phyloP scores from a whole-genome alignment of 2,888 invertebrate genomes.

The Arctia plantaginis region DNA sequence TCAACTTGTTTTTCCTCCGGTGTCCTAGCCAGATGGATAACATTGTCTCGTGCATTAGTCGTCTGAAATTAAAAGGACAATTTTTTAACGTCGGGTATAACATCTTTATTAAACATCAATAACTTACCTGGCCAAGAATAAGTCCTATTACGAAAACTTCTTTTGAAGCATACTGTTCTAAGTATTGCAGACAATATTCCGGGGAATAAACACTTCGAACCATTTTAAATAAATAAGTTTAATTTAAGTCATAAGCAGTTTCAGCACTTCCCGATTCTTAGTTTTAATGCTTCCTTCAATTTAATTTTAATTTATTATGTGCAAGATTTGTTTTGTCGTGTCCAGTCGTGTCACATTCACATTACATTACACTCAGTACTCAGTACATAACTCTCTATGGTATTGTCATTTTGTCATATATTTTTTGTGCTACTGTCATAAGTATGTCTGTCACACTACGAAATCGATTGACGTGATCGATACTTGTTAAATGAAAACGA shows the following conservation, averaged over 20 bases:
- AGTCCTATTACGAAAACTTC: conserved; percentile 90
- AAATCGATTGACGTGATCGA: too few relatives aligned
- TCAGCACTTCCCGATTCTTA: conserved; percentile 1
- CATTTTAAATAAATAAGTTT: conserved; percentile 77
- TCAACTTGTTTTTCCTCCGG: conserved; percentile 85
- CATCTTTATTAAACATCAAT: neutral
- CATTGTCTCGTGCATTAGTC: conserved; percentile 89
- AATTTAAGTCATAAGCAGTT: conserved; percentile 20
- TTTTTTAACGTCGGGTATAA: neutral
- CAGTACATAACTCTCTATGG: too few relatives aligned
- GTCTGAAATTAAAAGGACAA: conserved; percentile 75
- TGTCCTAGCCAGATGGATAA: conserved; percentile 93
- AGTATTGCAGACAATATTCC: conserved; percentile 89
- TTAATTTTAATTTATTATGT: conserved; percentile 18
- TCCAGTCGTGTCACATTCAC: conserved; percentile 25
- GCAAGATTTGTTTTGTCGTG: conserved; percentile 43
- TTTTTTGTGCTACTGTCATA: too few relatives aligned
- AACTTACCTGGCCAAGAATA: conserved; percentile 91
- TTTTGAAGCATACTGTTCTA: conserved; percentile 88
- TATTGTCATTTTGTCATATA: too few relatives aligned
- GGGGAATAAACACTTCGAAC: conserved; percentile 90
- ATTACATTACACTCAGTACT: too few relatives aligned
- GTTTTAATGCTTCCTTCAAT: conserved; percentile 19
- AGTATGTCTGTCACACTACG: too few relatives aligned
- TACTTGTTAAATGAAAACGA: too few relatives aligned